Conservation (phyloP, 2,797 vertebrate genomes). For the Betta splendens region DNA sequence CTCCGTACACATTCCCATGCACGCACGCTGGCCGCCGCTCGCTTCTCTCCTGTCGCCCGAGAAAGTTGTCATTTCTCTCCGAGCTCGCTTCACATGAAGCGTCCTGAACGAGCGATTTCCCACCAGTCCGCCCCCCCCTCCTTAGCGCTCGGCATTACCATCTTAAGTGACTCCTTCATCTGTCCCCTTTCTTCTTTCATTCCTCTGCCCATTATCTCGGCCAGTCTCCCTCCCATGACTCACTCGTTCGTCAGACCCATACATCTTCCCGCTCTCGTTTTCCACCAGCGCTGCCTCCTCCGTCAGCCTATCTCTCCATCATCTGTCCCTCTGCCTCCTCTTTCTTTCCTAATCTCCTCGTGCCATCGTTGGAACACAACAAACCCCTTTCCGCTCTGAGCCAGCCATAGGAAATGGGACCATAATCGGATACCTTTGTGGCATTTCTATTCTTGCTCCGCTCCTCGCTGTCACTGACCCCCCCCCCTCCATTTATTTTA, state of each 20-base stretch:
- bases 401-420: conserved; percentile 25
- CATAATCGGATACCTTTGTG: conserved; percentile 53
- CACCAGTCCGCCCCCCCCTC: conserved; percentile 52
- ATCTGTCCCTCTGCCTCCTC: conserved; percentile 63
- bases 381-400: conserved; percentile 39
- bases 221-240: conserved; percentile 77
- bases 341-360: conserved; percentile 61
- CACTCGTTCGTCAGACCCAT: conserved; percentile 72
- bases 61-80: conserved; percentile 76
- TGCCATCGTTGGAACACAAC: conserved; percentile 65
- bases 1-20: conserved; percentile 27
- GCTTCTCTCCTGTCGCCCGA: conserved; percentile 65
- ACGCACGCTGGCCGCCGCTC: conserved; percentile 23
- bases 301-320: conserved; percentile 73
- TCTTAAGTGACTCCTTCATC: conserved; percentile 81
- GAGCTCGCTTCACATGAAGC: conserved; percentile 73
- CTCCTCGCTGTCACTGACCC: conserved; percentile 29
- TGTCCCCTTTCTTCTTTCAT: conserved; percentile 69
- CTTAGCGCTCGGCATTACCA: conserved; percentile 73
- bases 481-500: conserved; percentile 15
- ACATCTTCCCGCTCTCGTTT: conserved; percentile 72
- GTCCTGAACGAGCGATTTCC: conserved; percentile 76
- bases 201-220: conserved; percentile 76
- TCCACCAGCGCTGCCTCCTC: conserved; percentile 58
- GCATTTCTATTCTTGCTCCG: conserved; percentile 41